Evolutionary conservation across 2,113 vertebrate genomes (phyloP).

Genomic region (Vanacampus margaritifer): DNA sequence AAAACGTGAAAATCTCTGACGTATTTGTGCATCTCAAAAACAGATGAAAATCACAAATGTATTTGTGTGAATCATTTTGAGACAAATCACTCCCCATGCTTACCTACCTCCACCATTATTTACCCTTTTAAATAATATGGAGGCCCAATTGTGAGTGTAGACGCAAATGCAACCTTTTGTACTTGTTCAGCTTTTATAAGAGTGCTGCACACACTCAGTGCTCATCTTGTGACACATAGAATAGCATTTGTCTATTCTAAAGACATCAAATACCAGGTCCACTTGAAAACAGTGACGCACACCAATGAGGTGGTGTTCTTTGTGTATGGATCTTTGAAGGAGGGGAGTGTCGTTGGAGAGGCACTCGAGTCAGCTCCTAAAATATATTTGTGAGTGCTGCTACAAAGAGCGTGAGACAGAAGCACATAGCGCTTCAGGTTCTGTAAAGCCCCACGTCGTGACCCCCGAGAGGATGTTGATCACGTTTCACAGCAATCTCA

Average conservation of each 20-base stretch:
- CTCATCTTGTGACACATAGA: conserved; percentile 14
- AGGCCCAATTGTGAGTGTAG: not conserved
- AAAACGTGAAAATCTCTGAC: too few species aligned
- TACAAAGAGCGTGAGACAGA: conserved; percentile 50
- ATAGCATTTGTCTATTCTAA: conserved; percentile 19
- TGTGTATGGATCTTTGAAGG: conserved; percentile 25
- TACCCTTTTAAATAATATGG: not conserved
- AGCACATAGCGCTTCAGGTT: conserved; percentile 39
- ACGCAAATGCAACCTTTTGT: not conserved
- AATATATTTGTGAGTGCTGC: conserved; percentile 56
- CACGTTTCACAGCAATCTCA: conserved; percentile 74
- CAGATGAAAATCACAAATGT: too few species aligned
- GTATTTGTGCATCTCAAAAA: too few species aligned
- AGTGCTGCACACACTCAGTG: not conserved
- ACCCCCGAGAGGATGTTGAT: conserved; percentile 71
- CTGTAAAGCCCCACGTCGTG: conserved; percentile 45
- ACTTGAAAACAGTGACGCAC: conserved; percentile 25
- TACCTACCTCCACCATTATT: not conserved
- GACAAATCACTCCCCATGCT: too few species aligned
- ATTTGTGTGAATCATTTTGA: too few species aligned
- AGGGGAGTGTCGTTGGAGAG: conserved; percentile 44
- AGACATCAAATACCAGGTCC: conserved; percentile 43
- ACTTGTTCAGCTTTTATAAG: conserved; percentile 11
- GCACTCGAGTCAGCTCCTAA: conserved; percentile 52
- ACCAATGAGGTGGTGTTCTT: conserved; percentile 19